A percentile compares a stretch with the other conserved stretches of the same genome.
Evolutionary conservation across 2,888 invertebrate genomes (phyloP).

Genomic region (Ligdia adustata): DNA sequence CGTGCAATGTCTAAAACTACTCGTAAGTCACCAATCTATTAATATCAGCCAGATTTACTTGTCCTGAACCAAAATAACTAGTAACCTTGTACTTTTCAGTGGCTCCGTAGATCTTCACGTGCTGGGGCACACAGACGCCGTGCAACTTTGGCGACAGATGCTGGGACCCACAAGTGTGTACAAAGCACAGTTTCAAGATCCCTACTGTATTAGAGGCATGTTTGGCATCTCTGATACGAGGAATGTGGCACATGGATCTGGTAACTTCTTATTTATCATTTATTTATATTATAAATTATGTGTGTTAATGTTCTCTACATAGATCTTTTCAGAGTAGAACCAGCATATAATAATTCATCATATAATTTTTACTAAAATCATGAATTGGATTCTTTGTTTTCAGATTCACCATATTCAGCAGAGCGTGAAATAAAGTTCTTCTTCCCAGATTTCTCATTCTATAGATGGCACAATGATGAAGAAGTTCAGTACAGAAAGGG

Average conservation of each 20-base stretch:
- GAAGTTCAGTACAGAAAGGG: slow-evolving; percentile 77
- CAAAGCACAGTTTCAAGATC: slow-evolving; percentile 90
- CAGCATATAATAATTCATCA: neutral
- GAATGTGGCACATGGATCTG: slow-evolving; percentile 97
- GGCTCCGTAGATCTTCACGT: slow-evolving; percentile 93
- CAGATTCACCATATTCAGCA: slow-evolving; percentile 91
- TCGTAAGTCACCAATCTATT: too few species aligned
- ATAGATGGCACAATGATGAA: slow-evolving; percentile 86
- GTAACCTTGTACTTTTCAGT: too few species aligned
- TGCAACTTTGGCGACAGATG: slow-evolving; percentile 90
- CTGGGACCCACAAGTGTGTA: slow-evolving; percentile 96
- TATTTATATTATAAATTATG: too few species aligned
- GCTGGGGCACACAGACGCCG: slow-evolving; percentile 89
- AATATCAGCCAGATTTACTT: too few species aligned
- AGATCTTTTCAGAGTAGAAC: too few species aligned
- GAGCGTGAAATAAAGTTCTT: slow-evolving; percentile 91
- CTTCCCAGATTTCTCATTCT: slow-evolving; percentile 91
- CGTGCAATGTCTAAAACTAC: too few species aligned
- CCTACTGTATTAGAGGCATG: slow-evolving; percentile 90
- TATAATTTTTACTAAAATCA: neutral
- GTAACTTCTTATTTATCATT: slow-evolving; percentile 8
- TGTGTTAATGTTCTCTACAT: too few species aligned
- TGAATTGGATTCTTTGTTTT: too few species aligned
- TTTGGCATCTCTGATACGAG: slow-evolving; percentile 97
- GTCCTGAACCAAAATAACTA: too few species aligned